phyloP scores from a whole-genome alignment of 2,797 vertebrate genomes.

The Rhabdophis nuchalis region DNA sequence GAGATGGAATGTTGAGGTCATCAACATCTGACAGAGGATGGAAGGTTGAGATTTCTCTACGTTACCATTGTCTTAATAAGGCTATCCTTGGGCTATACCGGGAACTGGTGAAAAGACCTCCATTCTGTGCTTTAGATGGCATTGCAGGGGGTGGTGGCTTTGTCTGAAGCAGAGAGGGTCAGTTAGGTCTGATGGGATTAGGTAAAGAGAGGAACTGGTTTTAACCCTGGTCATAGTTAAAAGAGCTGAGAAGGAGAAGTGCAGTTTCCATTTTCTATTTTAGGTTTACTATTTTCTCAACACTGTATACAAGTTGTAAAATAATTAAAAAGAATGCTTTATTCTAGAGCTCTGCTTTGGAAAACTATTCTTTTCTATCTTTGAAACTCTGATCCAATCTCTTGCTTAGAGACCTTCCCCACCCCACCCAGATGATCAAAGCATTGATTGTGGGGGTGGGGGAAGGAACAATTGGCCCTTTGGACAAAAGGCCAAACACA shows the following conservation, averaged over 20 bases:
- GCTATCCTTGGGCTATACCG: not conserved
- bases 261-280: not conserved
- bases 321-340: not conserved
- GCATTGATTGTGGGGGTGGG: slow-evolving; percentile 48
- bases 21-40: not conserved
- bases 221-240: not conserved
- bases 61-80: not conserved
- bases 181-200: not conserved
- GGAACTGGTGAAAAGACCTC: not conserved
- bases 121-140: not conserved
- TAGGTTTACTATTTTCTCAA: not conserved
- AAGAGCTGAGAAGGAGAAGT: not conserved
- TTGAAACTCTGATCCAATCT: slow-evolving; percentile 49
- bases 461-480: not conserved
- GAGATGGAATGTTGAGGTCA: not conserved
- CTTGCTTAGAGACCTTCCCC: slow-evolving; percentile 48
- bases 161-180: not conserved
- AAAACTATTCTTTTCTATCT: slow-evolving; percentile 20
- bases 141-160: not conserved
- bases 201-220: not conserved
- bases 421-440: slow-evolving; percentile 9
- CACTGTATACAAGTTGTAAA: not conserved
- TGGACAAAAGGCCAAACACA: not conserved
- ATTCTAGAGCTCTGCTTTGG: not conserved
- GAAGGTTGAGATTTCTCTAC: not conserved